These are phyloP conservation scores for Mimachlamys varia DNA, from an alignment of 2,888 invertebrate species.

Conservation along the genomic window DNA sequence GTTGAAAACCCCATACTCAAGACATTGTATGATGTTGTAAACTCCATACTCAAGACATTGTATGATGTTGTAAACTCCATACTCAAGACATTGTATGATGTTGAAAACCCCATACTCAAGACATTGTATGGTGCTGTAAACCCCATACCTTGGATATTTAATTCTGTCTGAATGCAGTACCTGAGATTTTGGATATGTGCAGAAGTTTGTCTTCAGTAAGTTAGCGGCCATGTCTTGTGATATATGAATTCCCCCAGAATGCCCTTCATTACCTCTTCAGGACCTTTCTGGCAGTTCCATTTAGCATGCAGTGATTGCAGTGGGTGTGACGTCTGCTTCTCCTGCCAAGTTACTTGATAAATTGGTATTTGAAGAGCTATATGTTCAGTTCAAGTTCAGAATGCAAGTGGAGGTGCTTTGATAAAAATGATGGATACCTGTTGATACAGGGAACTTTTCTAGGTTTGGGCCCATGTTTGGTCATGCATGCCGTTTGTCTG, in stretches of 20 bases:
- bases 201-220: neutral
- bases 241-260: neutral
- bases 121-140: too few species aligned
- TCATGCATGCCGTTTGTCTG: neutral
- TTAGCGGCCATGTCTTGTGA: neutral
- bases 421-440: neutral
- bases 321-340: neutral
- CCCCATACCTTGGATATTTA: too few species aligned
- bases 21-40: too few species aligned
- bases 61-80: too few species aligned
- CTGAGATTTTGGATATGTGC: neutral
- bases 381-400: neutral
- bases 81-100: too few species aligned
- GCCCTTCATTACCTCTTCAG: neutral
- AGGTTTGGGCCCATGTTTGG: neutral
- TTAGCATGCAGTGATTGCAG: neutral
- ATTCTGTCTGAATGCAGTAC: too few species aligned
- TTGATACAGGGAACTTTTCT: neutral
- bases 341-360: neutral
- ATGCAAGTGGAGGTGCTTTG: constrained; percentile 17
- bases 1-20: too few species aligned
- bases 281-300: constrained; percentile 6
- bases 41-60: too few species aligned
- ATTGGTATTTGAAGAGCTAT: neutral
- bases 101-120: too few species aligned